phyloP scores from a whole-genome alignment of 2,797 vertebrate species.

The Hydrolagus colliei region DNA sequence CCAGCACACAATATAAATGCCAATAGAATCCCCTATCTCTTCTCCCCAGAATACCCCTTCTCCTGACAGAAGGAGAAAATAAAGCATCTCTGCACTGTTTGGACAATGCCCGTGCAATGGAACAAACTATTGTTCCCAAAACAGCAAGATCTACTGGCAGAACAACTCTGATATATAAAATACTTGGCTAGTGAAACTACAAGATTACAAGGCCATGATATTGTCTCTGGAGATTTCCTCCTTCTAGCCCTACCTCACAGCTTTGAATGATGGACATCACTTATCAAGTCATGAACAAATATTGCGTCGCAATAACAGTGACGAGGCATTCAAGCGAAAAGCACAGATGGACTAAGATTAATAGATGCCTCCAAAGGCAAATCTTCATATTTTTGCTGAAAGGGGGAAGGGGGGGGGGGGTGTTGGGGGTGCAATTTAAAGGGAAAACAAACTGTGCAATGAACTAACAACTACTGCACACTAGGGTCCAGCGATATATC shows the following conservation, averaged over 20 bases:
- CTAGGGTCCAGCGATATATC: too few species aligned
- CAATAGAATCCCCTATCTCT: too few species aligned
- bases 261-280: conserved; percentile 8
- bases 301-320: neutral
- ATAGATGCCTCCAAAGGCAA: neutral
- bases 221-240: neutral
- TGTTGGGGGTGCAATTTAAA: neutral
- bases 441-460: too few species aligned
- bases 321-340: neutral
- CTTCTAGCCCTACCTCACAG: neutral
- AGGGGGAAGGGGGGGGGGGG: neutral
- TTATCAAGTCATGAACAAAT: conserved; percentile 16
- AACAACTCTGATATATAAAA: too few species aligned
- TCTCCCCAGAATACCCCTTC: too few species aligned
- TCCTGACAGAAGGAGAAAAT: too few species aligned
- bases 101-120: too few species aligned
- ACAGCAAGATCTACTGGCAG: too few species aligned
- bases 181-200: neutral
- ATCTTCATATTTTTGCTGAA: neutral
- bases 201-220: neutral
- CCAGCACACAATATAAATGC: too few species aligned
- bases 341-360: conserved; percentile 3
- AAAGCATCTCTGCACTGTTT: too few species aligned
- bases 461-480: too few species aligned
- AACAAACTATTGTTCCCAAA: too few species aligned